These are phyloP conservation scores for Cyaniris semiargus DNA, from an alignment of 2,888 invertebrate species.

Conservation along the genomic window DNA sequence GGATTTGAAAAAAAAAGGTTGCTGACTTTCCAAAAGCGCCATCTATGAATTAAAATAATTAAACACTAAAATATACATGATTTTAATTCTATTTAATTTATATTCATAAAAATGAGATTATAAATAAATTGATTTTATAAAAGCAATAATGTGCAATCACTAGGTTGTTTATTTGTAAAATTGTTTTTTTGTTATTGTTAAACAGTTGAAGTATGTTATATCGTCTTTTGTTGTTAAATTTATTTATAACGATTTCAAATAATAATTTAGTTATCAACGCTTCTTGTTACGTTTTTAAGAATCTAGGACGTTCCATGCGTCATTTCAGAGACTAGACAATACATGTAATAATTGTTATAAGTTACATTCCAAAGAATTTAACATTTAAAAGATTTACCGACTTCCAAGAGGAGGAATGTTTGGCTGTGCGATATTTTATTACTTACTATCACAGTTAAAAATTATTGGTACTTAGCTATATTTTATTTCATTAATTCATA, in stretches of 20 bases:
- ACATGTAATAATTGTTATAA: not conserved
- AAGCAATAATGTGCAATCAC: not conserved
- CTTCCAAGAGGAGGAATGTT: not conserved
- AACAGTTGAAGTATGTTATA: not conserved
- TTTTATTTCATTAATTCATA: not conserved
- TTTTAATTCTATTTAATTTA: too few relatives aligned
- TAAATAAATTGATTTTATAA: not conserved
- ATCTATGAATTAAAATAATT: too few relatives aligned
- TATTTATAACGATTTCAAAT: not conserved
- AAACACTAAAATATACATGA: too few relatives aligned
- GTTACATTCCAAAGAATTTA: slow-evolving; percentile 4
- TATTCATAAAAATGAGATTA: not conserved
- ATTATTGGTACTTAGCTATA: not conserved
- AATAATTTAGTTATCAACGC: not conserved
- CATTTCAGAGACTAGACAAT: too few relatives aligned
- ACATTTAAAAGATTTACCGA: not conserved
- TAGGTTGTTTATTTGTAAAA: slow-evolving; percentile 1
- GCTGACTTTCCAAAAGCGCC: too few relatives aligned
- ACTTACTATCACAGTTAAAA: not conserved
- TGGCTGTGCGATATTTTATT: not conserved
- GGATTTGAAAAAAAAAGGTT: too few relatives aligned
- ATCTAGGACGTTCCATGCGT: not conserved
- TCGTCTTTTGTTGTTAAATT: slow-evolving; percentile 15
- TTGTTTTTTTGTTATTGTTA: not conserved
- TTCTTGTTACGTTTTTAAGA: not conserved